Conservation (phyloP, 2,888 invertebrate species). For the Drosophila kanekoi region DNA sequence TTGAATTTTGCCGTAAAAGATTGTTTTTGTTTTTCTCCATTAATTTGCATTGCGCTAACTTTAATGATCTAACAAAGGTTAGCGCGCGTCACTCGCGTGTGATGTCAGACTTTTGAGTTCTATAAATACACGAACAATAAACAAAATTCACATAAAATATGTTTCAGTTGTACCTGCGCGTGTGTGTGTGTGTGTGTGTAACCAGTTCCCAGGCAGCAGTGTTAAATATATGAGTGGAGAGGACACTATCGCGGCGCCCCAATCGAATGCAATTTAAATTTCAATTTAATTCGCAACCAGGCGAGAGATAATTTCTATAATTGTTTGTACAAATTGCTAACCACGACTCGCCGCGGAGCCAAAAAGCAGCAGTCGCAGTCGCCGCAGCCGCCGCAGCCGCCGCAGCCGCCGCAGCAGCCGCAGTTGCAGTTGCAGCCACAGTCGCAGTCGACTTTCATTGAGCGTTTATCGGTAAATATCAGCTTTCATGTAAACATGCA, state of each 20-base stretch:
- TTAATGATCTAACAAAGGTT: slow-evolving; percentile 69
- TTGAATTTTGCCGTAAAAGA: slow-evolving; percentile 45
- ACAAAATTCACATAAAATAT: slow-evolving; percentile 48
- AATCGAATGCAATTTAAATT: slow-evolving; percentile 79
- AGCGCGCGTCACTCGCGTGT: slow-evolving; percentile 47
- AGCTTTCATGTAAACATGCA: slow-evolving; percentile 81
- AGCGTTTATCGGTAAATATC: slow-evolving; percentile 79
- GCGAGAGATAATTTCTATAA: slow-evolving; percentile 80
- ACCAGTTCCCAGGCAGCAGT: slow-evolving; percentile 34
- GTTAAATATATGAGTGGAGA: slow-evolving; percentile 5
- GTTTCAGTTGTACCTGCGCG: slow-evolving; percentile 27
- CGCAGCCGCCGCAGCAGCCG: slow-evolving; percentile 20
- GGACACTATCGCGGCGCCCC: slow-evolving; percentile 54
- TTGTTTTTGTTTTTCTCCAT: slow-evolving; percentile 37
- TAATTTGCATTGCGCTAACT: slow-evolving; percentile 53
- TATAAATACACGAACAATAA: slow-evolving; percentile 59
- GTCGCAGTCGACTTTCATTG: slow-evolving; percentile 72
- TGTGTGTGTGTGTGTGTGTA: slow-evolving; percentile 38
- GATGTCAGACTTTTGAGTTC: slow-evolving; percentile 73
- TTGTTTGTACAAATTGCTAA: slow-evolving; percentile 78
- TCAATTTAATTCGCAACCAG: slow-evolving; percentile 79
- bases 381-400: slow-evolving; percentile 24
- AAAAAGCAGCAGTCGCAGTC: slow-evolving; percentile 31
- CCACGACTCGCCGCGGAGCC: slow-evolving; percentile 65
- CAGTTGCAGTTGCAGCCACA: slow-evolving; percentile 42